Percentiles rank a stretch among this genome's conserved stretches.
Evolutionary conservation across 2,888 invertebrate genomes (phyloP).

Genomic region (Morpho helenor): DNA sequence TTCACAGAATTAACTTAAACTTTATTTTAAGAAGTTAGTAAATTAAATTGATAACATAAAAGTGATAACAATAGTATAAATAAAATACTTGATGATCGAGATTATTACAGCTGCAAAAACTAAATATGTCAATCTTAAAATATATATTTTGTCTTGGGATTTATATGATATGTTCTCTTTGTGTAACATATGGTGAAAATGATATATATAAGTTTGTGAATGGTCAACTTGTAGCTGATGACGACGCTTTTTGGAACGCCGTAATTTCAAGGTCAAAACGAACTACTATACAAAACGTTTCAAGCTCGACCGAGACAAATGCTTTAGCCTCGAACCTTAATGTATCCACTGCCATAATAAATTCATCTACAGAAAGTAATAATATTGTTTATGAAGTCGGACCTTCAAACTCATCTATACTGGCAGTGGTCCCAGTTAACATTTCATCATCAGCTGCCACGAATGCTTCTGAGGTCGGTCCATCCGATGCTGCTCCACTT

Average conservation of each 20-base stretch:
- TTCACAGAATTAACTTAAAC: too few relatives aligned
- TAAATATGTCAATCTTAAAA: conserved; percentile 21
- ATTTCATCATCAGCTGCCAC: conserved; percentile 47
- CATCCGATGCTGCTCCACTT: conserved; percentile 87
- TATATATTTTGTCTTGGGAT: conserved; percentile 16
- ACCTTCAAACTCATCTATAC: conserved; percentile 50
- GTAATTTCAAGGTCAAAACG: conserved; percentile 51
- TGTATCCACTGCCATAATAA: conserved; percentile 31
- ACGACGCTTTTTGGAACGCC: conserved; percentile 15
- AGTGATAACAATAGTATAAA: too few relatives aligned
- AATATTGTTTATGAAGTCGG: conserved; percentile 54
- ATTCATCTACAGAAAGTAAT: conserved; percentile 50
- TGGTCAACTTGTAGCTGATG: conserved; percentile 5
- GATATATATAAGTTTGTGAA: not conserved
- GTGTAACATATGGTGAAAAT: conserved; percentile 9
- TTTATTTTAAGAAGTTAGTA: too few relatives aligned
- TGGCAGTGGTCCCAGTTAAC: conserved; percentile 54
- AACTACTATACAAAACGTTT: conserved; percentile 36
- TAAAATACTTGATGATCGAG: too few relatives aligned
- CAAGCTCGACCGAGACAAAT: conserved; percentile 37
- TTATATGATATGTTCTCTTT: conserved; percentile 17
- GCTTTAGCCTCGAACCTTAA: conserved; percentile 31
- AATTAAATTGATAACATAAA: too few relatives aligned
- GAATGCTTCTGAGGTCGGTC: conserved; percentile 72
- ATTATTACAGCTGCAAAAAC: not conserved